A percentile compares a stretch with the other conserved stretches of the same genome.
Evolutionary conservation across 2,797 vertebrate species (phyloP).

Genomic region (Astyanax mexicanus): DNA sequence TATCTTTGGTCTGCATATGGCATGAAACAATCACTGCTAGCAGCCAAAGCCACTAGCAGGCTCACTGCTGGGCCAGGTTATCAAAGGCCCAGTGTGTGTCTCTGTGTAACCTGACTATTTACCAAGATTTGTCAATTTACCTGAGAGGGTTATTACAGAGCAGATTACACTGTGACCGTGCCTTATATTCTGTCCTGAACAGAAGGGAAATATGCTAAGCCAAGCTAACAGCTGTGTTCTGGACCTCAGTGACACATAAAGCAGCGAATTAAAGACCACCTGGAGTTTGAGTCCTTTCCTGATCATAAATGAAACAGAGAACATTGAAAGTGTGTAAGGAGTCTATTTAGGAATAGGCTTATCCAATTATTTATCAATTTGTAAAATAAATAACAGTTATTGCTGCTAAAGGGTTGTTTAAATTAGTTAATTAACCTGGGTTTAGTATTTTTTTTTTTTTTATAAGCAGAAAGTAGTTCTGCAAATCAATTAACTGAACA

Average conservation of each 20-base stretch:
- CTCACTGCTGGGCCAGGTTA: neutral
- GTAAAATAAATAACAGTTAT: too few relatives aligned
- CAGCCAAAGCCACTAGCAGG: neutral
- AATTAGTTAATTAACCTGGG: too few relatives aligned
- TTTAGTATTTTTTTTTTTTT: too few relatives aligned
- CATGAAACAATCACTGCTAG: neutral
- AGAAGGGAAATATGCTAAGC: neutral
- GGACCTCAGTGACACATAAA: neutral
- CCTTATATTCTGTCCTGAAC: conserved; percentile 7
- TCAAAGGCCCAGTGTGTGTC: neutral
- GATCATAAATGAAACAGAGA: neutral
- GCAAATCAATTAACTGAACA: too few relatives aligned
- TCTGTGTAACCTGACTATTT: neutral
- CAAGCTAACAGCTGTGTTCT: too few relatives aligned
- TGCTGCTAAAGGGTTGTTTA: too few relatives aligned
- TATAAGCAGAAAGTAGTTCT: too few relatives aligned
- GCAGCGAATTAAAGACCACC: neutral
- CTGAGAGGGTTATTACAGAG: conserved; percentile 1
- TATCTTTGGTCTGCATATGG: conserved; percentile 11
- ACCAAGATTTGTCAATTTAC: neutral
- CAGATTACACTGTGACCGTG: too few relatives aligned
- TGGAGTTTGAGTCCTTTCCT: too few relatives aligned
- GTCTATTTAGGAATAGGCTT: neutral
- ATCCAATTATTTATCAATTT: too few relatives aligned
- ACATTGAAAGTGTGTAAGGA: neutral